These are phyloP conservation scores for Turritopsis rubra DNA, from an alignment of 30 jellyfish, hydroid and myxozoan genomes.

Conservation along the genomic window DNA sequence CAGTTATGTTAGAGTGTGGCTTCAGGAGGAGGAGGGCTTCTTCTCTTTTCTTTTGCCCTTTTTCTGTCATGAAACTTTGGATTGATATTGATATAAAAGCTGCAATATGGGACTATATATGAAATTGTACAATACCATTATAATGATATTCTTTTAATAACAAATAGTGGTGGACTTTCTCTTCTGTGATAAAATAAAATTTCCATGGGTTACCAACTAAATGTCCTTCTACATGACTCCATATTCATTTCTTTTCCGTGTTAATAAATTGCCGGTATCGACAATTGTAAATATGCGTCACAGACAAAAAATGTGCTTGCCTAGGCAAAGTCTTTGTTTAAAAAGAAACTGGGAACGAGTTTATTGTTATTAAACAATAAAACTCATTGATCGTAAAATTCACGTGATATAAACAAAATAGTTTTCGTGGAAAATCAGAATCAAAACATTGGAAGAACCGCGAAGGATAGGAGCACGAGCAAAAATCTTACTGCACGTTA, in stretches of 20 bases:
- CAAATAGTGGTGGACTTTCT: too few relatives aligned
- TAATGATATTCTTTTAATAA: too few relatives aligned
- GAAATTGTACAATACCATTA: too few relatives aligned
- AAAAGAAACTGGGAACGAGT: neutral
- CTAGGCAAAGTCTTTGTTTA: neutral
- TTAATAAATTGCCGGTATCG: neutral
- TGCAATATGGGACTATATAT: too few relatives aligned
- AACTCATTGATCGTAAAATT: neutral
- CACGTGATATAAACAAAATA: slow-evolving; percentile 10
- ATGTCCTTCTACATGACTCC: neutral
- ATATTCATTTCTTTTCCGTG: neutral
- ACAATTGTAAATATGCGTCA: slow-evolving; percentile 1
- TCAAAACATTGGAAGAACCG: slow-evolving; percentile 15
- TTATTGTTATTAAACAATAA: slow-evolving; percentile 11
- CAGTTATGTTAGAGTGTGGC: too few relatives aligned
- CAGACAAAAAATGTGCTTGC: neutral
- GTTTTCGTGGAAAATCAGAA: slow-evolving; percentile 18
- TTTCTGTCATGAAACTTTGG: too few relatives aligned
- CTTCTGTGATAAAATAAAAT: too few relatives aligned
- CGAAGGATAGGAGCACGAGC: slow-evolving; percentile 8
- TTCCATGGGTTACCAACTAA: neutral
- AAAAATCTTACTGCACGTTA: neutral
- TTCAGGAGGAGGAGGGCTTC: too few relatives aligned
- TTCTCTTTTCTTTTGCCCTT: too few relatives aligned
- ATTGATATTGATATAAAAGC: too few relatives aligned